Evolutionary conservation across 2,888 invertebrate species (phyloP).

Genomic region (Allophyes oxyacanthae): DNA sequence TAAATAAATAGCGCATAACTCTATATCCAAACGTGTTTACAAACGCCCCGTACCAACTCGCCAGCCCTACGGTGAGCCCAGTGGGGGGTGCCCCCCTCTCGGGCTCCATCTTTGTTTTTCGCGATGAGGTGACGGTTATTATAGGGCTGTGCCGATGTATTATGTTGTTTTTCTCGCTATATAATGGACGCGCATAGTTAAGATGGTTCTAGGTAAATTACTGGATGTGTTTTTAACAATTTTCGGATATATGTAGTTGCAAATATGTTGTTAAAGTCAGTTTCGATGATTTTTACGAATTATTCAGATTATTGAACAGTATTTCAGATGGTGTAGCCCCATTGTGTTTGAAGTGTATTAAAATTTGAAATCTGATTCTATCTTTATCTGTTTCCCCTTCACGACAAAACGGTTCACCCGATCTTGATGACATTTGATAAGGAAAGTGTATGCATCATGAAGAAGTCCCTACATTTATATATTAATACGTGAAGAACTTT

Average conservation of each 20-base stretch:
- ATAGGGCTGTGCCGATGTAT: conserved; percentile 61
- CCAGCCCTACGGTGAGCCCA: conserved; percentile 40
- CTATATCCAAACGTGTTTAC: background rate
- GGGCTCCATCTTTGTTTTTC: conserved; percentile 77
- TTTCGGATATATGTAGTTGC: background rate
- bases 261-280: too few species aligned
- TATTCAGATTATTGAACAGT: too few species aligned
- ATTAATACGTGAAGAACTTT: too few species aligned
- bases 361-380: too few species aligned
- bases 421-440: too few species aligned
- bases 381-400: too few species aligned
- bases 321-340: too few species aligned
- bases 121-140: conserved; percentile 73
- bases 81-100: conserved; percentile 12
- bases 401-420: too few species aligned
- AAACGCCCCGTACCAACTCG: background rate
- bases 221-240: background rate
- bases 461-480: too few species aligned
- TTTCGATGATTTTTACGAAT: too few species aligned
- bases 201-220: conserved; percentile 18
- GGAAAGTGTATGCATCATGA: too few species aligned
- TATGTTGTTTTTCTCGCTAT: conserved; percentile 59
- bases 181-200: conserved; percentile 49
- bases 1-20: background rate
- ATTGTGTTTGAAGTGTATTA: too few species aligned